Conservation (phyloP, 2,888 invertebrate genomes). For the Polylopha cassiicola region DNA sequence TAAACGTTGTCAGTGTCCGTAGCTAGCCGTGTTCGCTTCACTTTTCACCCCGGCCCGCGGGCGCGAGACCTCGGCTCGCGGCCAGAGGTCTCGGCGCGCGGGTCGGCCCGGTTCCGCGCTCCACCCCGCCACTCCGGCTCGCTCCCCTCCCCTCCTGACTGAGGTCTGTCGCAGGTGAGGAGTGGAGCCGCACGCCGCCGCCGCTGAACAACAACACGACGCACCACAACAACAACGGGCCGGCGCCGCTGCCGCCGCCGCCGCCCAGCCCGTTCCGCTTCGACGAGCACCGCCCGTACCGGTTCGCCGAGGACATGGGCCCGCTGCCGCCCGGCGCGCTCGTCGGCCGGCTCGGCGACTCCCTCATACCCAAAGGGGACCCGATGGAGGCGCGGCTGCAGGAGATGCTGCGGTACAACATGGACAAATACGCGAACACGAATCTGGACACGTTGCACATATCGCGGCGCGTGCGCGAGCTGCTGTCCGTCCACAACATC, state of each 20-base stretch:
- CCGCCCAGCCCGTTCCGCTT: conserved; percentile 84
- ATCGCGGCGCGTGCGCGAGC: conserved; percentile 93
- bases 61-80: conserved; percentile 11
- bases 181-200: conserved; percentile 70
- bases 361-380: conserved; percentile 93
- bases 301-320: conserved; percentile 90
- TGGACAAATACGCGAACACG: conserved; percentile 96
- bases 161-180: conserved; percentile 74
- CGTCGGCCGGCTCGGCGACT: conserved; percentile 91
- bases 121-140: conserved; percentile 33
- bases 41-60: conserved; percentile 39
- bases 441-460: conserved; percentile 97
- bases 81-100: conserved; percentile 9
- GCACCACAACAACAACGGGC: conserved; percentile 75
- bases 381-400: conserved; percentile 95
- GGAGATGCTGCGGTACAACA: conserved; percentile 95
- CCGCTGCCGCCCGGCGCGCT: conserved; percentile 86
- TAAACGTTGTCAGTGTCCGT: conserved; percentile 50
- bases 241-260: conserved; percentile 66
- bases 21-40: conserved; percentile 68
- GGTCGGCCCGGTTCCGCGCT: conserved; percentile 1
- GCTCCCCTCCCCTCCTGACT: conserved; percentile 47
- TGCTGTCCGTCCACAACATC: conserved; percentile 97
- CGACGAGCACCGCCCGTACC: conserved; percentile 88
- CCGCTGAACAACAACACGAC: conserved; percentile 76